phyloP scores from a whole-genome alignment of 2,888 invertebrate species.

The Lochmaea crataegi region DNA sequence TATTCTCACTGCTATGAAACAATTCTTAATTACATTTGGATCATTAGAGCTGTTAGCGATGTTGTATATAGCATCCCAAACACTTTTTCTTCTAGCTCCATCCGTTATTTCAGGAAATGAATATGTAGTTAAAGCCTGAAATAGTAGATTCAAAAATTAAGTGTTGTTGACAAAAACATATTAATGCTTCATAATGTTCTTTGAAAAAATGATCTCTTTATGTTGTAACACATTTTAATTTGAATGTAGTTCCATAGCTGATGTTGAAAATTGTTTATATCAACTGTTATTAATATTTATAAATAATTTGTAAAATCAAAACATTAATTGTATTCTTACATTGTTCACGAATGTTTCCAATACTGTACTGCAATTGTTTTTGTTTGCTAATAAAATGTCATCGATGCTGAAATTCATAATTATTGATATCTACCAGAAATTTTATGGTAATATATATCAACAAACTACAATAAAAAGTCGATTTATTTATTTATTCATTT shows the following conservation, averaged over 20 bases:
- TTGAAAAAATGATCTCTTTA: not conserved
- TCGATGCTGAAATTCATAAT: slow-evolving; percentile 32
- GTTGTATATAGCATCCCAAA: slow-evolving; percentile 74
- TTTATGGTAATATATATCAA: not conserved
- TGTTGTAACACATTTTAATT: slow-evolving; percentile 8
- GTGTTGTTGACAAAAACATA: too few relatives aligned
- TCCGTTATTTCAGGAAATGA: slow-evolving; percentile 68
- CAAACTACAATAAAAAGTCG: not conserved
- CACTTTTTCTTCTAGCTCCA: slow-evolving; percentile 66
- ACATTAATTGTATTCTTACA: slow-evolving; percentile 59
- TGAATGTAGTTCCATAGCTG: not conserved
- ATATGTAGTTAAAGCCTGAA: slow-evolving; percentile 55
- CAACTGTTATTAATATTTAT: not conserved
- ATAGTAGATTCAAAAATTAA: not conserved
- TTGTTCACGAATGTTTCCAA: slow-evolving; percentile 63
- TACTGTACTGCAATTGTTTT: slow-evolving; percentile 53
- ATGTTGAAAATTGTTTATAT: slow-evolving; percentile 14
- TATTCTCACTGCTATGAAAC: slow-evolving; percentile 73
- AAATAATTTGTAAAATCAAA: too few relatives aligned
- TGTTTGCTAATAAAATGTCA: slow-evolving; percentile 45
- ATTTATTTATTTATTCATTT: not conserved
- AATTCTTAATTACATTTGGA: slow-evolving; percentile 66
- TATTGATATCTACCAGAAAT: not conserved
- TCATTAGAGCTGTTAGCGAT: slow-evolving; percentile 68
- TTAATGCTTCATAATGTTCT: too few relatives aligned